Conservation (phyloP, 2,888 invertebrate species). For the Brenthis daphne region DNA sequence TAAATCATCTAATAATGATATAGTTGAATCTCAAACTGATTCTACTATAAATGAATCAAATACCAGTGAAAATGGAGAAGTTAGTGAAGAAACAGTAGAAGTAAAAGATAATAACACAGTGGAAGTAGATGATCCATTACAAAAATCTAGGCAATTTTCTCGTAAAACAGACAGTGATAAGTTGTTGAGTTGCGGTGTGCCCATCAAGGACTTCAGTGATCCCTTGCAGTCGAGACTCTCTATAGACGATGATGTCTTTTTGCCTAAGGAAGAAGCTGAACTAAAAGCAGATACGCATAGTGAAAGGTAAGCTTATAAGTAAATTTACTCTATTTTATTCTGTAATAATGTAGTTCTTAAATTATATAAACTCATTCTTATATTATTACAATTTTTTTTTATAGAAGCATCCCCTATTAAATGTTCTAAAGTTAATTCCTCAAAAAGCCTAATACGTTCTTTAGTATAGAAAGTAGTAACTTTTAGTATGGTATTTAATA, state of each 20-base stretch:
- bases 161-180: slow-evolving; percentile 68
- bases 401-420: no score
- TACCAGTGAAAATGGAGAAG: background rate
- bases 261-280: slow-evolving; percentile 68
- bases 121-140: slow-evolving; percentile 49
- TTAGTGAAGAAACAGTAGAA: slow-evolving; percentile 12
- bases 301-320: slow-evolving; percentile 59
- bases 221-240: slow-evolving; percentile 85
- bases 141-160: slow-evolving; percentile 52
- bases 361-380: no score
- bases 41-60: slow-evolving; percentile 23
- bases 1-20: slow-evolving; percentile 13
- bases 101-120: slow-evolving; percentile 35
- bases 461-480: no score
- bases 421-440: no score
- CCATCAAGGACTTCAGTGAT: slow-evolving; percentile 91
- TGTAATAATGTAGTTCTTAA: no score
- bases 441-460: no score
- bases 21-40: slow-evolving; percentile 28
- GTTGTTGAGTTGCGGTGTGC: slow-evolving; percentile 71
- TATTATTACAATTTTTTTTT: no score
- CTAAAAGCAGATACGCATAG: slow-evolving; percentile 67
- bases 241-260: slow-evolving; percentile 73
- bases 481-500: no score
- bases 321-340: background rate